These are phyloP conservation scores for Acrocyrtus sp. DNA, from an alignment of 2,888 invertebrate species.

Conservation along the genomic window DNA sequence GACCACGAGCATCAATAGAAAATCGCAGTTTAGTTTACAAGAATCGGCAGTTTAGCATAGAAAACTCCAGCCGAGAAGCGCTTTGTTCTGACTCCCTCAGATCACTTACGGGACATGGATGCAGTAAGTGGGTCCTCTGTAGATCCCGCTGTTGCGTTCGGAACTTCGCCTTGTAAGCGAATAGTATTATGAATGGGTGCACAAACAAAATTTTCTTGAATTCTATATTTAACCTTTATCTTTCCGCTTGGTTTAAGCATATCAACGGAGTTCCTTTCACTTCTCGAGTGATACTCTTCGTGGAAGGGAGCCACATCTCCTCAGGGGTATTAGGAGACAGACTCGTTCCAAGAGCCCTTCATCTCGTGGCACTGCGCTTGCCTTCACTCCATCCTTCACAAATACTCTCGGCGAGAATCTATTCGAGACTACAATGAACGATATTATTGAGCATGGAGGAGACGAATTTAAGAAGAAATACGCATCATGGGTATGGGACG, in stretches of 20 bases:
- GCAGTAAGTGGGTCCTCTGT: no score
- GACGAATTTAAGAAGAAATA: conserved; percentile 34
- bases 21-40: conserved; percentile 24
- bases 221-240: not conserved
- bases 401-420: not conserved
- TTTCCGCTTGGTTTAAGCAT: not conserved
- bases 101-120: no score
- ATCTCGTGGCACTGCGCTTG: no score
- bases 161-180: no score
- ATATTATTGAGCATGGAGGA: conserved; percentile 33
- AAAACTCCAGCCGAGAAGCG: conserved; percentile 23
- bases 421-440: conserved; percentile 17
- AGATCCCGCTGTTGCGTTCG: no score
- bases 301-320: not conserved
- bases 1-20: not conserved
- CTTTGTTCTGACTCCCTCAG: conserved; percentile 1
- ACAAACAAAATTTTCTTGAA: not conserved
- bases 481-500: conserved; percentile 38
- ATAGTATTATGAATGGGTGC: not conserved
- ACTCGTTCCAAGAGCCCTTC: not conserved
- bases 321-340: not conserved
- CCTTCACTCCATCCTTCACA: no score
- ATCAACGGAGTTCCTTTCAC: not conserved
- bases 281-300: not conserved
- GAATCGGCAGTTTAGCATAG: conserved; percentile 29